Conservation (phyloP, 2,888 invertebrate species). For the Melinopterus prodromus region DNA sequence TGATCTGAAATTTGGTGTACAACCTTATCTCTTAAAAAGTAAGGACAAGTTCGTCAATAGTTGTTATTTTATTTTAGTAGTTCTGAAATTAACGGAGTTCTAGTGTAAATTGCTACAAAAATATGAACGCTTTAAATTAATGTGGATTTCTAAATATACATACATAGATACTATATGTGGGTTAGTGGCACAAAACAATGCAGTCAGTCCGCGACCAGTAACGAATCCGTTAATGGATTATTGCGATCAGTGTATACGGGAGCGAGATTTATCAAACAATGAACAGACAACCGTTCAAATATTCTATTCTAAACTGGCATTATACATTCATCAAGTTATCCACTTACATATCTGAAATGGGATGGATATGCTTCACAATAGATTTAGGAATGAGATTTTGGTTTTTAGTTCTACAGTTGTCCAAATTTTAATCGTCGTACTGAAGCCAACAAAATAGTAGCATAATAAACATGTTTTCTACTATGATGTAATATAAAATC, state of each 20-base stretch:
- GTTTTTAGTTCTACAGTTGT: background rate
- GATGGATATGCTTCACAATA: background rate
- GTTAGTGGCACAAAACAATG: slow-evolving; percentile 4
- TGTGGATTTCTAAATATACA: background rate
- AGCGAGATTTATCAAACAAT: slow-evolving; percentile 4
- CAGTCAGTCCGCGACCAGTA: background rate
- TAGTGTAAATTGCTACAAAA: too few species aligned
- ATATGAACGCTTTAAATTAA: background rate
- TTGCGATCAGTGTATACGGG: background rate
- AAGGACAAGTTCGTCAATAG: too few species aligned
- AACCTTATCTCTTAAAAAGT: too few species aligned
- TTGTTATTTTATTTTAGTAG: too few species aligned
- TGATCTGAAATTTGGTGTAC: too few species aligned
- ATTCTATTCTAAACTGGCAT: background rate
- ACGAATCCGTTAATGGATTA: background rate
- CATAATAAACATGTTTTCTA: too few species aligned
- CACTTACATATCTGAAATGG: background rate
- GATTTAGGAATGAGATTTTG: background rate
- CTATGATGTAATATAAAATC: too few species aligned
- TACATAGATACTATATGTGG: background rate
- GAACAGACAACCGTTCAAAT: background rate
- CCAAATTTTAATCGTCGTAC: background rate
- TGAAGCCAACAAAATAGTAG: background rate
- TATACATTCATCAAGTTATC: background rate
- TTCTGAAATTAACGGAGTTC: too few species aligned